A percentile compares a stretch with the other conserved stretches of the same genome.
phyloP scores from a whole-genome alignment of 2,113 vertebrate species.

The Gambusia affinis region DNA sequence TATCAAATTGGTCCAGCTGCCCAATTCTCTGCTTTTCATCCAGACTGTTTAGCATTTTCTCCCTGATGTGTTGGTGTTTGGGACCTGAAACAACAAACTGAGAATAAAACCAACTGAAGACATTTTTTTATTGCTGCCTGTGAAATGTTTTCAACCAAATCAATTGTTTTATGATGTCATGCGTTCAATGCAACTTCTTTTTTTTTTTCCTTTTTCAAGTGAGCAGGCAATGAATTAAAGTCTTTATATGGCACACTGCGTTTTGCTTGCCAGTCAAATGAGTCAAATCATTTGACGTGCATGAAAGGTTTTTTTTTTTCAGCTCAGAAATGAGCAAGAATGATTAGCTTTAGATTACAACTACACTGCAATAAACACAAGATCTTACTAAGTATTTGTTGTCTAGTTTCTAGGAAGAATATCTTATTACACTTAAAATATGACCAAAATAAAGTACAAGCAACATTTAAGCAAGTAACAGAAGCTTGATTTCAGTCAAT shows the following conservation, averaged over 20 bases:
- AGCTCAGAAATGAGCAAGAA: too few relatives aligned
- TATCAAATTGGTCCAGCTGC: slow-evolving; percentile 63
- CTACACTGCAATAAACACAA: too few relatives aligned
- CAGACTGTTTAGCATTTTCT: slow-evolving; percentile 44
- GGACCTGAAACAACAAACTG: neutral
- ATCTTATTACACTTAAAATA: too few relatives aligned
- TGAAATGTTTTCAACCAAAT: neutral
- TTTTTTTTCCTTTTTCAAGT: neutral
- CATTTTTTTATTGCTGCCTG: neutral
- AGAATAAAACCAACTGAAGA: neutral
- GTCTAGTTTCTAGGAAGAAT: too few relatives aligned
- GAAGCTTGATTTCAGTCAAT: too few relatives aligned
- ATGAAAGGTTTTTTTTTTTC: too few relatives aligned
- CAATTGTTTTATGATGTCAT: neutral
- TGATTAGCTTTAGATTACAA: too few relatives aligned
- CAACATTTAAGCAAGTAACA: too few relatives aligned
- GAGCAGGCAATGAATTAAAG: neutral
- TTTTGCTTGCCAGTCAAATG: neutral
- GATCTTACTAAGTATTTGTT: too few relatives aligned
- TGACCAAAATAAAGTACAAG: too few relatives aligned
- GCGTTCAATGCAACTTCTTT: neutral
- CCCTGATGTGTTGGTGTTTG: slow-evolving; percentile 25
- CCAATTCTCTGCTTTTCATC: slow-evolving; percentile 43
- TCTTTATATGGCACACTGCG: neutral
- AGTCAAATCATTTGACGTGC: neutral